Conservation (phyloP, 2,797 vertebrate species). For the Takifugu rubripes region DNA sequence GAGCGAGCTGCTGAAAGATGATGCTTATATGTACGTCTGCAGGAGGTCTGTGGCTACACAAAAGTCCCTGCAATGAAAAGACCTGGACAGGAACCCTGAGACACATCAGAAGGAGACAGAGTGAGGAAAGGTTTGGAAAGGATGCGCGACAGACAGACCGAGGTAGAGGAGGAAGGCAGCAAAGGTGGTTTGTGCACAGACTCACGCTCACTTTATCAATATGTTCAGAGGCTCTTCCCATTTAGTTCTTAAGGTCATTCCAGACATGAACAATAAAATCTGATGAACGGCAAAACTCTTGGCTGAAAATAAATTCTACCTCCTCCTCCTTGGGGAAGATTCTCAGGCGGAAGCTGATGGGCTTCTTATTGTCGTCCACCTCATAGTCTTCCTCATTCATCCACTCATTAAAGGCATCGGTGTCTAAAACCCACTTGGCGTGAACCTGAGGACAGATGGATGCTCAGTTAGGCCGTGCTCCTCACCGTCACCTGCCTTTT, state of each 20-base stretch:
- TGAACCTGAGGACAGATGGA: conserved; percentile 79
- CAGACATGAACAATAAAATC: no score
- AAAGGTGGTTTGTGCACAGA: conserved; percentile 11
- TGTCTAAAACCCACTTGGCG: conserved; percentile 93
- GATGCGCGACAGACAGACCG: conserved; percentile 60
- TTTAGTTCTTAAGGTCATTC: no score
- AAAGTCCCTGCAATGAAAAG: neutral
- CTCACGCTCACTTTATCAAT: neutral
- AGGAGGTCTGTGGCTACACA: no score
- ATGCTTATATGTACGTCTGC: no score
- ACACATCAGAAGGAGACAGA: conserved; percentile 38
- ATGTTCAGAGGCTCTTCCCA: no score
- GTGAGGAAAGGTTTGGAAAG: conserved; percentile 65
- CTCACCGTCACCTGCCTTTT: neutral
- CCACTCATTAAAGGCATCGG: conserved; percentile 94
- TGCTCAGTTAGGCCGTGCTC: neutral
- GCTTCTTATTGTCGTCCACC: conserved; percentile 93
- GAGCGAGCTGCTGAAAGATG: no score
- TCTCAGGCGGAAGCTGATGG: conserved; percentile 85
- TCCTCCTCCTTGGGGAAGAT: conserved; percentile 93
- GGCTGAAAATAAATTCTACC: conserved; percentile 64
- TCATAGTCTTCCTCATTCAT: conserved; percentile 99
- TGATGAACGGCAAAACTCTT: no score
- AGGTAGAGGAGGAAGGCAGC: conserved; percentile 24
- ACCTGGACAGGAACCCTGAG: conserved; percentile 56